phyloP scores from a whole-genome alignment of 2,113 vertebrate species.

The Aythya baeri region DNA sequence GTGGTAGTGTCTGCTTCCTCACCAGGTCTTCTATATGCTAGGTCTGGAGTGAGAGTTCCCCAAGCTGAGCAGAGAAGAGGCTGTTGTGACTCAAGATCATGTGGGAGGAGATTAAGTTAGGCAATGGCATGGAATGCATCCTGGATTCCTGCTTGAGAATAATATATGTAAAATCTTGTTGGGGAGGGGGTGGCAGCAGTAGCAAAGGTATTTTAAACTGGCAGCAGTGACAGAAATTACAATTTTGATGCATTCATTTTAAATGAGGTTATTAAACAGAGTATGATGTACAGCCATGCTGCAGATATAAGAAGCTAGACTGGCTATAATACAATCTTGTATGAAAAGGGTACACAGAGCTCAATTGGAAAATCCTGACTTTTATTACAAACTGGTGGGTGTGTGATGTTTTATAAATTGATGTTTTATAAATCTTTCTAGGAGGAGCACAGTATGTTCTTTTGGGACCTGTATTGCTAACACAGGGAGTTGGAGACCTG shows the following conservation, averaged over 20 bases:
- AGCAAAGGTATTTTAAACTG: background rate
- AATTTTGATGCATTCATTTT: background rate
- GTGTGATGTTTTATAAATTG: background rate
- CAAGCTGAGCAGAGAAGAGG: background rate
- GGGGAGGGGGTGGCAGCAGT: background rate
- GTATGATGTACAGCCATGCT: too few species aligned
- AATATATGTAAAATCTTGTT: background rate
- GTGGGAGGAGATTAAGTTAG: background rate
- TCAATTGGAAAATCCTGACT: background rate
- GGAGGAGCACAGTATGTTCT: conserved; percentile 15
- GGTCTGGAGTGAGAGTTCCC: background rate
- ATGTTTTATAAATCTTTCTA: background rate
- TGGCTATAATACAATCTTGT: background rate
- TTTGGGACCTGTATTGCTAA: background rate
- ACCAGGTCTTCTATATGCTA: background rate
- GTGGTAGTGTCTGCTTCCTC: background rate
- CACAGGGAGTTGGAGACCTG: background rate
- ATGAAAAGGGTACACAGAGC: background rate
- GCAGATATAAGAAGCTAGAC: background rate
- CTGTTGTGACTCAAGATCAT: background rate
- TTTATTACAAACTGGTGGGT: background rate
- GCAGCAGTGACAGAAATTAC: background rate
- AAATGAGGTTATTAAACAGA: background rate
- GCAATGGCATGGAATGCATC: background rate
- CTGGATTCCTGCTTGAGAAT: background rate